Percentiles rank a stretch among this genome's conserved stretches.
These are phyloP conservation scores for Camponotus pennsylvanicus DNA, from an alignment of 1,140 invertebrate species.

Conservation along the genomic window DNA sequence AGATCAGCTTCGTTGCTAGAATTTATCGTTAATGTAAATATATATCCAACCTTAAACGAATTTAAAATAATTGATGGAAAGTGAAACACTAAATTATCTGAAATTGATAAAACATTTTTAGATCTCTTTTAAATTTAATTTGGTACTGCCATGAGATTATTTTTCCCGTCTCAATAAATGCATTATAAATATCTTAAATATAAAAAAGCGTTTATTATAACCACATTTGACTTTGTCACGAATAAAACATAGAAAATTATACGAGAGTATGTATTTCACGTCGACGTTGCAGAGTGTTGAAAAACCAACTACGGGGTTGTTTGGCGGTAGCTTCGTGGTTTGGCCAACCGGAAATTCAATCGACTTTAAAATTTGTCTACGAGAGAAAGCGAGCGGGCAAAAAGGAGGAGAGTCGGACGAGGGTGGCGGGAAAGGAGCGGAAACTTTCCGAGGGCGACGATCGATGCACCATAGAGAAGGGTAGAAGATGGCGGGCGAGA, in stretches of 20 bases:
- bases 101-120: background rate
- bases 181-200: constrained; percentile 1
- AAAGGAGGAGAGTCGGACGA: constrained; percentile 37
- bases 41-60: background rate
- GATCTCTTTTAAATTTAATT: background rate
- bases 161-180: background rate
- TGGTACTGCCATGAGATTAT: too few relatives aligned
- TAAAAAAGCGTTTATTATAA: constrained; percentile 36
- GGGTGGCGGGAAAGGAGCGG: constrained; percentile 49
- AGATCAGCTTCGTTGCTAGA: background rate
- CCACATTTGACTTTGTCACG: constrained; percentile 22
- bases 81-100: background rate
- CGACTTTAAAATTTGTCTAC: constrained; percentile 70
- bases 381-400: constrained; percentile 45
- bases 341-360: constrained; percentile 68
- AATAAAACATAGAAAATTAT: constrained; percentile 24
- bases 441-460: constrained; percentile 67
- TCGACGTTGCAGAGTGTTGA: constrained; percentile 55
- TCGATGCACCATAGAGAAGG: constrained; percentile 65
- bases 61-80: background rate
- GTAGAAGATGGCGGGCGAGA: constrained; percentile 34
- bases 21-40: background rate
- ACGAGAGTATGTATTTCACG: constrained; percentile 46
- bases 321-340: constrained; percentile 62
- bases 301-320: constrained; percentile 56